A percentile compares a stretch with the other conserved stretches of the same genome.
Conservation (phyloP, 2,113 vertebrate genomes). For the Corydoras maculifer region DNA sequence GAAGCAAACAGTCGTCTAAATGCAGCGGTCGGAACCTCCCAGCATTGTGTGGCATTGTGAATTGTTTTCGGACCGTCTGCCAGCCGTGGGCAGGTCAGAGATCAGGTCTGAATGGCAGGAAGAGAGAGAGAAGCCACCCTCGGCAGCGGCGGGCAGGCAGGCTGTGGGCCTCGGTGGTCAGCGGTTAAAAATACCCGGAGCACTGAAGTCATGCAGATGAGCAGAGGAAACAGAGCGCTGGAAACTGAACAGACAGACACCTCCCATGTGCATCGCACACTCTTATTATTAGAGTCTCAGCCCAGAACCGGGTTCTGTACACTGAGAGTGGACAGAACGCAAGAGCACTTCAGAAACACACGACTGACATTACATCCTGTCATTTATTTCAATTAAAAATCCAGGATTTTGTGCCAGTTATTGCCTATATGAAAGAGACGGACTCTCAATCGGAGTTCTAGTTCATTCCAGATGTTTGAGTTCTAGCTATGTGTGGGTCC, state of each 20-base stretch:
- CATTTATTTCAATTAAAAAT: no score
- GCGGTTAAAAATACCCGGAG: slow-evolving; percentile 21
- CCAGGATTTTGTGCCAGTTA: no score
- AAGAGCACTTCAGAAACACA: no score
- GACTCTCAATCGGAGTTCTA: no score
- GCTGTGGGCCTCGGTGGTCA: slow-evolving; percentile 6
- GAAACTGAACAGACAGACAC: slow-evolving; percentile 4
- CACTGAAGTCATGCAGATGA: slow-evolving; percentile 17
- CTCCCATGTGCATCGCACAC: not conserved
- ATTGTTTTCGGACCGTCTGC: slow-evolving; percentile 23
- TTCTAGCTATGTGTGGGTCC: no score
- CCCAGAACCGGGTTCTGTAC: not conserved
- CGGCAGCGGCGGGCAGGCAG: slow-evolving; percentile 7
- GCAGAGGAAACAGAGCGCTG: slow-evolving; percentile 12
- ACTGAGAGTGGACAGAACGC: no score
- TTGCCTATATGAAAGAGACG: no score
- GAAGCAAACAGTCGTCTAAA: not conserved
- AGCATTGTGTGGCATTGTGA: slow-evolving; percentile 3
- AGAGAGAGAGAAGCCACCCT: slow-evolving; percentile 18
- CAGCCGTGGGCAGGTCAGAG: slow-evolving; percentile 24
- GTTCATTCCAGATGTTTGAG: no score
- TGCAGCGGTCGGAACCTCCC: not conserved
- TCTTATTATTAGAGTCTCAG: not conserved
- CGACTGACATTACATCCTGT: no score
- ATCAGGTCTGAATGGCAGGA: slow-evolving; percentile 28